phyloP scores from a whole-genome alignment of 2,113 vertebrate genomes.

The Axis porcinus region DNA sequence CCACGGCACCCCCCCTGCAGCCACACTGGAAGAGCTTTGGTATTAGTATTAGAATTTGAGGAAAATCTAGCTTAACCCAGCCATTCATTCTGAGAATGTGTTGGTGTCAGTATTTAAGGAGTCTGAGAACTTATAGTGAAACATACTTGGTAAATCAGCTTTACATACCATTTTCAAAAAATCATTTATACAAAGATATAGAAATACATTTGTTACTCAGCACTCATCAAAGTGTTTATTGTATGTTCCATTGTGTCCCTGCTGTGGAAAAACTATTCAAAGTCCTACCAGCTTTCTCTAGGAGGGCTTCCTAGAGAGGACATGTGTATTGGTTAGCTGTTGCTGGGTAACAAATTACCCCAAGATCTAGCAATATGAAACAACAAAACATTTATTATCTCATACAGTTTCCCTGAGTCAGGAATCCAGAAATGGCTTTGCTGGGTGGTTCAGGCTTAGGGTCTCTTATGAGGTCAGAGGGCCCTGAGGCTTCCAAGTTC shows the following conservation, averaged over 20 bases:
- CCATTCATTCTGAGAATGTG: neutral
- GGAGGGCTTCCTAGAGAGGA: neutral
- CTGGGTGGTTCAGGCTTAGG: neutral
- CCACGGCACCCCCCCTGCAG: rapidly evolving
- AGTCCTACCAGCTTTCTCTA: neutral
- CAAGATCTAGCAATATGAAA: neutral
- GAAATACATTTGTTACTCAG: neutral
- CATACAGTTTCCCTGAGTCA: neutral
- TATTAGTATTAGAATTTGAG: neutral
- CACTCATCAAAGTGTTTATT: neutral
- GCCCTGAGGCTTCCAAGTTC: neutral
- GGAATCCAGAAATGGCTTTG: neutral
- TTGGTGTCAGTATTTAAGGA: neutral
- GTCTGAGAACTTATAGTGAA: neutral
- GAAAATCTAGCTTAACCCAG: neutral
- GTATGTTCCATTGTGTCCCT: neutral
- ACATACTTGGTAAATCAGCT: neutral
- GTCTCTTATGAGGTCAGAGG: neutral
- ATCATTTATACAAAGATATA: neutral
- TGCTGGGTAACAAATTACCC: neutral
- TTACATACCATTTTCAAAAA: neutral
- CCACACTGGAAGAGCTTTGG: neutral
- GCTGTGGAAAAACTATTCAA: neutral
- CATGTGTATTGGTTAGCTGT: neutral
- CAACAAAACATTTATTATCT: neutral